Conservation (phyloP, 2,888 invertebrate genomes). For the Eulithis testata region DNA sequence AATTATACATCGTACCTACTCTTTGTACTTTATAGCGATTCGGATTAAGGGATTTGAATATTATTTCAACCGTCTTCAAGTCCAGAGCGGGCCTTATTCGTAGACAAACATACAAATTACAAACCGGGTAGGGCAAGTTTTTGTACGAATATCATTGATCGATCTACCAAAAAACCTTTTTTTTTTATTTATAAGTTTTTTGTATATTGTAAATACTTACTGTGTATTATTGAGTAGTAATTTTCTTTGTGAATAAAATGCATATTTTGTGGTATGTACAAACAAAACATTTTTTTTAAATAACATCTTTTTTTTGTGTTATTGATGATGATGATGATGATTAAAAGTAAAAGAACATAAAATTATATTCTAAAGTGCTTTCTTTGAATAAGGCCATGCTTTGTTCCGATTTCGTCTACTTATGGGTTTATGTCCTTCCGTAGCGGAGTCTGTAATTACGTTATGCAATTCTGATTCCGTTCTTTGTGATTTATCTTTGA, state of each 20-base stretch:
- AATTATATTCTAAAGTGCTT: not conserved
- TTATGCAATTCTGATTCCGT: conserved; percentile 18
- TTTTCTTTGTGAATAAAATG: too few species aligned
- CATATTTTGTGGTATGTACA: too few species aligned
- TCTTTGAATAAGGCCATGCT: conserved; percentile 15
- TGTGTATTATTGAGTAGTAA: too few species aligned
- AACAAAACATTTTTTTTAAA: too few species aligned
- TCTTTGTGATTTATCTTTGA: conserved; percentile 11
- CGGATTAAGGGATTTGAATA: conserved; percentile 48
- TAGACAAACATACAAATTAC: not conserved
- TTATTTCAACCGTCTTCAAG: conserved; percentile 40
- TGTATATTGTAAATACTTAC: too few species aligned
- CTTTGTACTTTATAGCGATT: conserved; percentile 46
- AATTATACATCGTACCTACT: conserved; percentile 41
- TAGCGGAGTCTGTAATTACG: conserved; percentile 15
- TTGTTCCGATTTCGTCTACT: conserved; percentile 24
- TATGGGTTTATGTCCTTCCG: conserved; percentile 18
- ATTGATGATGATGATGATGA: too few species aligned
- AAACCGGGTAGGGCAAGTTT: too few species aligned
- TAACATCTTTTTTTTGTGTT: too few species aligned
- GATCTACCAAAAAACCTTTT: too few species aligned
- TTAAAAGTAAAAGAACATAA: too few species aligned
- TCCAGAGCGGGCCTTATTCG: conserved; percentile 25
- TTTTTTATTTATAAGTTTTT: too few species aligned
- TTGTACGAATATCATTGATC: too few species aligned